Evolutionary conservation across 2,888 invertebrate species (phyloP).

Genomic region (Dynastes grantii): DNA sequence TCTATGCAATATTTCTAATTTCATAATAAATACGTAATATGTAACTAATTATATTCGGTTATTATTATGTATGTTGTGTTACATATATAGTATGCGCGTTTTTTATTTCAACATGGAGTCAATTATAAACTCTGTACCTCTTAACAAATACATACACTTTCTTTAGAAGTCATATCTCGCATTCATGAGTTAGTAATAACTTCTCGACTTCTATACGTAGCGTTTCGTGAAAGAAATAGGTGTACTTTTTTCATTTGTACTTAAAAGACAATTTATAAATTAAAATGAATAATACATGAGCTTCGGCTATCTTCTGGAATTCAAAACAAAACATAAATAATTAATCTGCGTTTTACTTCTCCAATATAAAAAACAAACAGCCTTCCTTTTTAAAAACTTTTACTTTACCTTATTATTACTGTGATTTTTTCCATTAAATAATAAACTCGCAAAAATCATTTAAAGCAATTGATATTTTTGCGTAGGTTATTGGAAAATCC

Average conservation of each 20-base stretch:
- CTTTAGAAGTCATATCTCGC: background rate
- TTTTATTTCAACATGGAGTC: constrained; percentile 3
- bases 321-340: constrained; percentile 36
- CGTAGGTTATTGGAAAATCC: too few species aligned
- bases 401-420: background rate
- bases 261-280: constrained; percentile 32
- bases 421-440: background rate
- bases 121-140: constrained; percentile 8
- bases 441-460: too few species aligned
- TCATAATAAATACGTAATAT: background rate
- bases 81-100: background rate
- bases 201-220: background rate
- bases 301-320: constrained; percentile 35
- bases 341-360: constrained; percentile 29
- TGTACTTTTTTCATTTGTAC: constrained; percentile 12
- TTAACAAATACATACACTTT: constrained; percentile 16
- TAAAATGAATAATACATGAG: constrained; percentile 33
- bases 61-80: background rate
- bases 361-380: background rate
- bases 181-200: constrained; percentile 16
- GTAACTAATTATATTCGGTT: constrained; percentile 4
- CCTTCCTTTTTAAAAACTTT: background rate
- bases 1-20: background rate
- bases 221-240: background rate
- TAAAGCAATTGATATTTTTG: too few species aligned